Conservation (phyloP, 2,888 invertebrate genomes). For the Oxycera nigricornis region DNA sequence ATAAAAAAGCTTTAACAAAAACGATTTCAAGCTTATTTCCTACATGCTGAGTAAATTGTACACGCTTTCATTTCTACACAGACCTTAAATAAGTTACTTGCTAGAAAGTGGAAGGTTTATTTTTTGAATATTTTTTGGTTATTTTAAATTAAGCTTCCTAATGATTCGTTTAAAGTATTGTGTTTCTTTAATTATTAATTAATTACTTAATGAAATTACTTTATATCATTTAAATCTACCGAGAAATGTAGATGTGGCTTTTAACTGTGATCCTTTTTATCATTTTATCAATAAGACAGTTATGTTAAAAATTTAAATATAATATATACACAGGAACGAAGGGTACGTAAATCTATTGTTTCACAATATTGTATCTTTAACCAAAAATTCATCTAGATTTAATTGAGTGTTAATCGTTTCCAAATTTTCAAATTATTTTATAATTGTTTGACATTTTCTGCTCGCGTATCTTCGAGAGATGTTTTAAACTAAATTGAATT, state of each 20-base stretch:
- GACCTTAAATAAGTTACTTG: conserved; percentile 39
- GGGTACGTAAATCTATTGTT: conserved; percentile 45
- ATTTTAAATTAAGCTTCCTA: conserved; percentile 16
- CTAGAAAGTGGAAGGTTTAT: conserved; percentile 37
- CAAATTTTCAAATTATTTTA: conserved; percentile 32
- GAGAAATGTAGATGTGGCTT: conserved; percentile 33
- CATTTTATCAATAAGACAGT: conserved; percentile 6
- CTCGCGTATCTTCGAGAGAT: not conserved
- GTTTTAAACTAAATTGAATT: conserved; percentile 23
- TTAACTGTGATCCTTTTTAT: conserved; percentile 18
- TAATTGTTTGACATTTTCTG: conserved; percentile 35
- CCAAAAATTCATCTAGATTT: conserved; percentile 20
- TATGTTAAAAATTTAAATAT: conserved; percentile 38
- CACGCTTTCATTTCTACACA: conserved; percentile 36
- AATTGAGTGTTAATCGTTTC: conserved; percentile 11
- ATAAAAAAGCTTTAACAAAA: conserved; percentile 40
- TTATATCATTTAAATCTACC: conserved; percentile 34
- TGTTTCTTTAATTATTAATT: conserved; percentile 32
- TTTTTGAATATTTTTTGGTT: conserved; percentile 33
- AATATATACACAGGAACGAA: conserved; percentile 46
- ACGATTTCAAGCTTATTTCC: conserved; percentile 27
- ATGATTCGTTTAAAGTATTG: conserved; percentile 35
- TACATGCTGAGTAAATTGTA: conserved; percentile 39
- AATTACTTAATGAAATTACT: conserved; percentile 16
- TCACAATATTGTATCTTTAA: conserved; percentile 39